phyloP scores from a whole-genome alignment of 2,888 invertebrate species.

The Deroplatys truncata region DNA sequence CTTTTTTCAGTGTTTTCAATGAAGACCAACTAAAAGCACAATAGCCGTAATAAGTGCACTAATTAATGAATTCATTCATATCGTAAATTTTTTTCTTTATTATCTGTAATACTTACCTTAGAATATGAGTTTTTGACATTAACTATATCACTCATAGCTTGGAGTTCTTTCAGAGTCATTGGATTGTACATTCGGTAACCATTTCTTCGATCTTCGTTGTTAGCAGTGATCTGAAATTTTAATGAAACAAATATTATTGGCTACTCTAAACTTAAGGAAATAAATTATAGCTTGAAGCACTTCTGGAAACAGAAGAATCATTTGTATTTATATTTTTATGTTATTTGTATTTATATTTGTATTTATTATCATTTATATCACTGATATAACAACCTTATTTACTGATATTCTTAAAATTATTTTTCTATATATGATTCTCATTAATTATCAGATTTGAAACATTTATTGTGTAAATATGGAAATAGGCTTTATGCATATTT shows the following conservation, averaged over 20 bases:
- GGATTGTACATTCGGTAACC: conserved; percentile 39
- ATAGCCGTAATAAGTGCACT: no score
- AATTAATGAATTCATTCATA: not conserved
- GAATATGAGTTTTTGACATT: not conserved
- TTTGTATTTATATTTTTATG: no score
- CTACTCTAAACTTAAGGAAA: not conserved
- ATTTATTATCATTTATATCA: no score
- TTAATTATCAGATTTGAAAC: not conserved
- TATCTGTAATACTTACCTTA: not conserved
- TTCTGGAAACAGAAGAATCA: not conserved
- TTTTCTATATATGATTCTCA: not conserved
- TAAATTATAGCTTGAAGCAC: not conserved
- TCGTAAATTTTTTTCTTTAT: not conserved
- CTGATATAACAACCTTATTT: not conserved
- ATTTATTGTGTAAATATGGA: no score
- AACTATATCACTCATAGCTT: conserved; percentile 37
- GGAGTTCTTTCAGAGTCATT: conserved; percentile 38
- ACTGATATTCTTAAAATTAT: not conserved
- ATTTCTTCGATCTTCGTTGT: conserved; percentile 37
- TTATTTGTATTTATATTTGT: no score
- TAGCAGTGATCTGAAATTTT: conserved; percentile 30
- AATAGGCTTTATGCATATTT: no score
- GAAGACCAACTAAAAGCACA: no score
- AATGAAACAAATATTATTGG: not conserved
- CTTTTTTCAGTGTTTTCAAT: no score